Conservation (phyloP, 2,113 vertebrate genomes). For the Bubalus kerabau region DNA sequence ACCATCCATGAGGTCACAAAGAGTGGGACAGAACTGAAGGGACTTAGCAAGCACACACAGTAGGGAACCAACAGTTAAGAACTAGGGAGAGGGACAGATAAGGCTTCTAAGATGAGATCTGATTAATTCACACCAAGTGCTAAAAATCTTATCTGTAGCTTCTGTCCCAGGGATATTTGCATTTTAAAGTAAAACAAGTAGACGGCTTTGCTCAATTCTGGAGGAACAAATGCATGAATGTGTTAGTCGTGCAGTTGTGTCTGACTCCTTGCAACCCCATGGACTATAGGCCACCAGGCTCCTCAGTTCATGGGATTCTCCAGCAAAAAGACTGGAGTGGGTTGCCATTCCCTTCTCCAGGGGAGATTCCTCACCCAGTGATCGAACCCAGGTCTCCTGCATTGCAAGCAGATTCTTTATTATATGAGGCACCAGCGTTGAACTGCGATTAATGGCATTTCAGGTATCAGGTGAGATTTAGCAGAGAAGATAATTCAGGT, state of each 20-base stretch:
- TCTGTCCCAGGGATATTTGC: not conserved
- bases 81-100: not conserved
- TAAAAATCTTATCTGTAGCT: not conserved
- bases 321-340: not conserved
- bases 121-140: not conserved
- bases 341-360: not conserved
- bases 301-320: not conserved
- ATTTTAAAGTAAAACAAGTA: conserved; percentile 16
- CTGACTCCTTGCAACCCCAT: not conserved
- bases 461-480: not conserved
- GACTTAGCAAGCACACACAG: not conserved
- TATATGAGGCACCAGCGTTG: not conserved
- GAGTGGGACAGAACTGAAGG: not conserved
- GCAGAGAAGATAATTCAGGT: not conserved
- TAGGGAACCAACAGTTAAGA: not conserved
- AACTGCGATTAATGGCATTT: not conserved
- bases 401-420: not conserved
- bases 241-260: not conserved
- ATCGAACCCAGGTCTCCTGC: not conserved
- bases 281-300: not conserved
- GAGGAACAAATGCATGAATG: not conserved
- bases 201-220: not conserved
- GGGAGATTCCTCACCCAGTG: not conserved
- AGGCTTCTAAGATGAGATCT: not conserved
- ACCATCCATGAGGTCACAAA: not conserved